Evolutionary conservation across 2,888 invertebrate species (phyloP).

Genomic region (Morinoia aosen): DNA sequence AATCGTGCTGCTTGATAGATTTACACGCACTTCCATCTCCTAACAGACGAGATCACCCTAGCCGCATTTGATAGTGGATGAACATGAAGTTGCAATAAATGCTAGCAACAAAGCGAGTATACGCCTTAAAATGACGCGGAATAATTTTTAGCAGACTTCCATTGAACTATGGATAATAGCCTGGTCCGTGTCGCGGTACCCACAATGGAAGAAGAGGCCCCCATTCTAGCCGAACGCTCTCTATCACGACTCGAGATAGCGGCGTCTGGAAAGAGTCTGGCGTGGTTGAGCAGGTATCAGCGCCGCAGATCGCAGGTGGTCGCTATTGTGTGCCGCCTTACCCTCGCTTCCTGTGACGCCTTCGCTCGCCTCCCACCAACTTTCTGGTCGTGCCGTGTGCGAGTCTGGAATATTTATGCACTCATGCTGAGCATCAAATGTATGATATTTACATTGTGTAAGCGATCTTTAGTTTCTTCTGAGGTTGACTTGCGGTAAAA

Average conservation of each 20-base stretch:
- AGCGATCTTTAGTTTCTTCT: too few species aligned
- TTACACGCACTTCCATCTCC: too few species aligned
- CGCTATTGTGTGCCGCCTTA: background rate
- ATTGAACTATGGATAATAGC: background rate
- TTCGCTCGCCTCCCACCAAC: background rate
- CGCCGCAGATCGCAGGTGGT: background rate
- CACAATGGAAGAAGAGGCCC: background rate
- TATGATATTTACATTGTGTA: background rate
- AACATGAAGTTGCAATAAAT: background rate
- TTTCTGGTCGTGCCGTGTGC: background rate
- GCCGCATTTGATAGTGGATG: too few species aligned
- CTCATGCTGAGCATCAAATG: background rate
- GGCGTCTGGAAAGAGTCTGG: background rate
- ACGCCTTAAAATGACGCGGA: background rate
- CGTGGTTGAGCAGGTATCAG: background rate
- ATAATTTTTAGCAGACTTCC: background rate
- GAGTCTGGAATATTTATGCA: background rate
- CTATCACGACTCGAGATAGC: background rate
- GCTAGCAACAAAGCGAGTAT: background rate
- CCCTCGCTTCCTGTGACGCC: constrained; percentile 1
- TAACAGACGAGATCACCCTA: too few species aligned
- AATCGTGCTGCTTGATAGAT: too few species aligned
- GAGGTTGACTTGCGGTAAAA: too few species aligned
- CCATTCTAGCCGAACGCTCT: background rate
- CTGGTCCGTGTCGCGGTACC: background rate